Conservation (phyloP, 1,140 invertebrate genomes). For the Ostrea edulis region DNA sequence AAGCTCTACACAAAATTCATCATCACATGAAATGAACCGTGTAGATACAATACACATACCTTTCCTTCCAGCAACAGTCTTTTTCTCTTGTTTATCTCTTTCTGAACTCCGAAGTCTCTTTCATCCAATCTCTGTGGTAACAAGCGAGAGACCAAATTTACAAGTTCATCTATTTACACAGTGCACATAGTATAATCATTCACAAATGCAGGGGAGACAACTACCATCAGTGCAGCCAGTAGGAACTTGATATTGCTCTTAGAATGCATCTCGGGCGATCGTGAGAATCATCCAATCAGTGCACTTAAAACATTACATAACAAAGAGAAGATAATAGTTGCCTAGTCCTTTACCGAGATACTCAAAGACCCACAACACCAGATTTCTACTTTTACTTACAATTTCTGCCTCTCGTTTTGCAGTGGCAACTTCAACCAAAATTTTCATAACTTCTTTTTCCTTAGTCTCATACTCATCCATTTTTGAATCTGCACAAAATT, state of each 20-base stretch:
- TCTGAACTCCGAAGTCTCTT: slow-evolving; percentile 93
- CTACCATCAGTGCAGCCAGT: no score
- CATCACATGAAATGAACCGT: no score
- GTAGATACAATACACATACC: slow-evolving; percentile 56
- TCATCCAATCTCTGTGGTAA: slow-evolving; percentile 87
- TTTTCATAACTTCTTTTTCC: slow-evolving; percentile 90
- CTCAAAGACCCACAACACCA: not conserved
- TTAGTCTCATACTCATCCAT: slow-evolving; percentile 91
- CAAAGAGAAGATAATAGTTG: no score
- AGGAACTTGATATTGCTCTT: no score
- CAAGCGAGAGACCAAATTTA: not conserved
- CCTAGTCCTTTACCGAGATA: not conserved
- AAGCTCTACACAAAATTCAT: no score
- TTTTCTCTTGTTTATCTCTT: slow-evolving; percentile 92
- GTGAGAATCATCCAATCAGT: no score
- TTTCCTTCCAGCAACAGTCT: slow-evolving; percentile 90
- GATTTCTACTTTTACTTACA: slow-evolving; percentile 65
- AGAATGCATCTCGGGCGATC: no score
- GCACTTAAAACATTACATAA: no score
- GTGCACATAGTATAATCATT: not conserved
- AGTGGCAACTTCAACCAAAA: slow-evolving; percentile 94
- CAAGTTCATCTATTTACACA: not conserved
- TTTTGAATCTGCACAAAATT: slow-evolving; percentile 83
- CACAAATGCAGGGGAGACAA: no score
- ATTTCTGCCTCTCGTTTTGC: slow-evolving; percentile 95